Evolutionary conservation across 2,113 vertebrate genomes (phyloP).

Genomic region (Pteropus alecto): DNA sequence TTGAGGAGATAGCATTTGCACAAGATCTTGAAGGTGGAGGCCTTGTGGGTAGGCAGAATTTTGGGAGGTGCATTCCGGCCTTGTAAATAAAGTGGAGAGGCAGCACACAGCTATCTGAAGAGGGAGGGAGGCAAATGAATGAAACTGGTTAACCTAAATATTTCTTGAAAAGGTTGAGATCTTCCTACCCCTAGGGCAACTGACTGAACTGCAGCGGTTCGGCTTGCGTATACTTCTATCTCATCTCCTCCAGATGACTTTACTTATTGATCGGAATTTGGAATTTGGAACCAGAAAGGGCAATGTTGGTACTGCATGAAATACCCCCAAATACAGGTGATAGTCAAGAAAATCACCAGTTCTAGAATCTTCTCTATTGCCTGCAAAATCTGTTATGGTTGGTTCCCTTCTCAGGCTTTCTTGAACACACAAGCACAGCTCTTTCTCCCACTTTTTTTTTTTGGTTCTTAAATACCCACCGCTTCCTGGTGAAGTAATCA

Average conservation of each 20-base stretch:
- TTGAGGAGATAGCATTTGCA: not conserved
- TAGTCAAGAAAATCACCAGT: not conserved
- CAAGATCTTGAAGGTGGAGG: not conserved
- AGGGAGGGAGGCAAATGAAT: not conserved
- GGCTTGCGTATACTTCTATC: not conserved
- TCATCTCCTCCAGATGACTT: not conserved
- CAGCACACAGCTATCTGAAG: not conserved
- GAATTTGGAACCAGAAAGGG: not conserved
- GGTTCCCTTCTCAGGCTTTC: not conserved
- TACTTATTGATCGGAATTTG: not conserved
- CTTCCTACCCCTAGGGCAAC: not conserved
- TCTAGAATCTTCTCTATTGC: slow-evolving; percentile 54
- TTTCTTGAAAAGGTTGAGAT: not conserved
- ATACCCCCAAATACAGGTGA: not conserved
- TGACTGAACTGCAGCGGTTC: not conserved
- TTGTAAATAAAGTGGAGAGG: not conserved
- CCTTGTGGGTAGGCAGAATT: not conserved
- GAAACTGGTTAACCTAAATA: not conserved
- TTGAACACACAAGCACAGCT: not conserved
- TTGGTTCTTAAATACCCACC: not conserved
- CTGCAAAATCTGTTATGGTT: not conserved
- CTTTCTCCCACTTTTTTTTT: not conserved
- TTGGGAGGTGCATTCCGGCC: not conserved
- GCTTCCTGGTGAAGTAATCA: not conserved
- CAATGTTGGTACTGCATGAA: not conserved